phyloP scores from a whole-genome alignment of 2,113 vertebrate genomes.

The Rhombomys opimus region DNA sequence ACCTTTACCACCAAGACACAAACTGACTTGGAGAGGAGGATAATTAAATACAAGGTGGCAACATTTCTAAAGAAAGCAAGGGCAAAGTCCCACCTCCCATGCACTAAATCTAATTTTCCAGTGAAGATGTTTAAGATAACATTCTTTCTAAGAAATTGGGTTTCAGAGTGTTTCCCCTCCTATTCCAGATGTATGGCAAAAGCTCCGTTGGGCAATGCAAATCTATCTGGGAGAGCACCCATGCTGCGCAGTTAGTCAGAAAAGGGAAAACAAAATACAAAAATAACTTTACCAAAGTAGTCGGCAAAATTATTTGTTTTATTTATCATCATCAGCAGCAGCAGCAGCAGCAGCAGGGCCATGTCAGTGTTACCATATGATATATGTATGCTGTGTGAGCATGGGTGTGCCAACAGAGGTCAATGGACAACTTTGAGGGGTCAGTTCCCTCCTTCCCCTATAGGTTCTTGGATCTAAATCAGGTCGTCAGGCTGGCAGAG shows the following conservation, averaged over 20 bases:
- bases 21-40: background rate
- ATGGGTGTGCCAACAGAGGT: no score
- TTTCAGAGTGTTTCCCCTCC: background rate
- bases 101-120: conserved; percentile 27
- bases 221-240: background rate
- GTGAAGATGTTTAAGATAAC: background rate
- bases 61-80: background rate
- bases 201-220: background rate
- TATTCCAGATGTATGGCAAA: background rate
- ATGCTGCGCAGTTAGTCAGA: background rate
- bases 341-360: background rate
- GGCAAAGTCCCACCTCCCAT: background rate
- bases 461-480: background rate
- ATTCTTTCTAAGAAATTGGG: background rate
- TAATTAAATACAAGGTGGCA: background rate
- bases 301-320: conserved; percentile 10
- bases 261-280: background rate
- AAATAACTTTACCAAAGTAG: background rate
- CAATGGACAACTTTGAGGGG: background rate
- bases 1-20: background rate
- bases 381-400: background rate
- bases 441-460: background rate
- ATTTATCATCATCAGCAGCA: background rate
- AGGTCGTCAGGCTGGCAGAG: background rate
- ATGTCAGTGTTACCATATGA: background rate